Evolutionary conservation across 2,113 vertebrate genomes (phyloP), one percentile per base, ranked within the genome.

Genomic region (Platichthys stellatus): DNA sequence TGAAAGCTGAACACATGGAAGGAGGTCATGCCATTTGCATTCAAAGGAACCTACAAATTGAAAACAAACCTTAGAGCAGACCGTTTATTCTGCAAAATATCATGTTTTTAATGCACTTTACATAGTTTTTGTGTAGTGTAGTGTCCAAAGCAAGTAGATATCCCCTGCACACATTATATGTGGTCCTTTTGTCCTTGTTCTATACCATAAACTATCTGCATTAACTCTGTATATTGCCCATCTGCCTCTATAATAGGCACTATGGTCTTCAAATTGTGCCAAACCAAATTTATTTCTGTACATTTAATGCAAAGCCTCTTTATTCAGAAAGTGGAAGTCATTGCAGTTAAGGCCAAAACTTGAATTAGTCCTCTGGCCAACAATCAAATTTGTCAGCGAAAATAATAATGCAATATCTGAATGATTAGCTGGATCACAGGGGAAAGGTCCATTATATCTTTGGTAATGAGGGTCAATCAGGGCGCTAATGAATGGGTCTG

Each of bases 391-490:
- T 87, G 74, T 83, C 71, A 85, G 71, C 59, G 23, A 69, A 81
- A 81, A 79, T 45, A 73, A 76, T 85, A 57, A 79, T 18, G 13
- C 64, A 78, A 74, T 79, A 74, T 80, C 24, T 62, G 56, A 62
- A 80, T 80, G 70, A 87, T 81, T 76, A 67, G 57, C 69, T 14
- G 63, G 40, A 82, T 63, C 82, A 31, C 63, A 74, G 21, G 2
- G 40, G 67, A 73, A 74, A 40, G 57, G 69, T 69, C 77, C 8
- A n/a, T 67, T 84, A 77, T 76, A 79, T 74, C 67, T 65, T 13
- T 87, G 65, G 65, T 75, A 86, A 80, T 81, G 63, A 70, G 69
- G 59, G 78, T 45, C 80, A 84, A 80, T 90, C 80, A 78, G 74
- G 76, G 54, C 74, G 85, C 67, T 67, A 77, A 83, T 83, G 47